Evolutionary conservation across 1,140 invertebrate genomes (phyloP).

Genomic region (Drosophila paulistorum): DNA sequence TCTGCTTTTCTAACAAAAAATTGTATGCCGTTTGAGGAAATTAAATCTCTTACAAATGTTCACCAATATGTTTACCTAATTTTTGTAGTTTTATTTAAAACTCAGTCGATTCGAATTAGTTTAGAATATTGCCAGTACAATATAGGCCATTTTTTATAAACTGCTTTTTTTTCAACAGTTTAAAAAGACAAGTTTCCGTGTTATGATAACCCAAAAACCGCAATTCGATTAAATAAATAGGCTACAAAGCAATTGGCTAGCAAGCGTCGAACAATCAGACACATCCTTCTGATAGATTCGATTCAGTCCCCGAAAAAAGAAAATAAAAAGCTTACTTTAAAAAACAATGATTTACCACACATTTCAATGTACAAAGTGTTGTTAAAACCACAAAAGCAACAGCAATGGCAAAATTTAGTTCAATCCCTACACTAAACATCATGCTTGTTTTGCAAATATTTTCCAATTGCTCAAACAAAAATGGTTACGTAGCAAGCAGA

Average conservation of each 20-base stretch:
- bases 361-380: conserved; percentile 3
- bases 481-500: background rate
- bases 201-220: conserved; percentile 28
- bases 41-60: too few species aligned
- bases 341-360: conserved; percentile 20
- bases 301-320: conserved; percentile 17
- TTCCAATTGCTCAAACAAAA: conserved; percentile 58
- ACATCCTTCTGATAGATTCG: conserved; percentile 5
- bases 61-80: too few species aligned
- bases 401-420: conserved; percentile 28
- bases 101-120: background rate
- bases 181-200: too few species aligned
- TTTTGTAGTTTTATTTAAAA: background rate
- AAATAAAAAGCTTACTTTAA: conserved; percentile 14
- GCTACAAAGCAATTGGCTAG: conserved; percentile 33
- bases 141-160: background rate
- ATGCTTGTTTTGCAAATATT: conserved; percentile 52
- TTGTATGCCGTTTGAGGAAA: too few species aligned
- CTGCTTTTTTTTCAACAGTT: too few species aligned
- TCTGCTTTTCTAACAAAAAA: too few species aligned
- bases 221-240: conserved; percentile 73
- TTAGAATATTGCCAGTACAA: background rate
- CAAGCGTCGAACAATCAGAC: conserved; percentile 69
- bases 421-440: conserved; percentile 49
- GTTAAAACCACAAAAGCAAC: conserved; percentile 52